Evolutionary conservation across 2,888 invertebrate genomes (phyloP), one percentile per base, ranked within the genome.

Genomic region (Napeogenes sylphis): DNA sequence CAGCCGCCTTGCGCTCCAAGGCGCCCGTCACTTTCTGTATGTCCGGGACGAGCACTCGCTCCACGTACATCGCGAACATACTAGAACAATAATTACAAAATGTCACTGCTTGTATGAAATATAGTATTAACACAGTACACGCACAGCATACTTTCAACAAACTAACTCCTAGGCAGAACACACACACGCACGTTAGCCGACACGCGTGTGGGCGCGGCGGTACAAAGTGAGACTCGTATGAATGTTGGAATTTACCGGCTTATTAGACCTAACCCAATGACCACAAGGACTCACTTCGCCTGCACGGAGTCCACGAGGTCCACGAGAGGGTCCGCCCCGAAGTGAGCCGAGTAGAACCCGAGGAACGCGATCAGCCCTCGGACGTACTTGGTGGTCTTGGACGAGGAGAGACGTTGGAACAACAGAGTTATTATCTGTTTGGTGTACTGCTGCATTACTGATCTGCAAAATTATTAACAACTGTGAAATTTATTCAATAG

Each of bases 61-160:
- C 98, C 70, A 98, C 82, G 59, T 99, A 96, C 98, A 99, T 99
- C 35, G 94, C 94, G 91, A 99, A 99, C 96, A 99, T 96, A 74
- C 97, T 96, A 76, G 1, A 47, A 61, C n/a, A 60, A 30, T 10
- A 42, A 10, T 42, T 38, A 38, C 8, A 4, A 38, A 38, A 38
- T 3, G 4, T 4, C 4, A 6, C 6, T 35, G 35, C 6, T 35
- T 35, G 35, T 35, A 5, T 35, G 4, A 35, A 35, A 35, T 35
- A 35, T 35, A 21, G 1, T 21, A 21, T 21, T 1, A 21, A 21
- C 21, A 1, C 21, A 21, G 21, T 21, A 21, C 21, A 21, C 21
- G 21, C 21, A 21, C 21, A 21, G 21, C 21, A 21, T 21, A 21
- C 21, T 21, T 21, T 21, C 21, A 21, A 21, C 21, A 21, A 21